These are phyloP conservation scores for Arctia plantaginis DNA, from an alignment of 2,888 invertebrate species.

Conservation along the genomic window DNA sequence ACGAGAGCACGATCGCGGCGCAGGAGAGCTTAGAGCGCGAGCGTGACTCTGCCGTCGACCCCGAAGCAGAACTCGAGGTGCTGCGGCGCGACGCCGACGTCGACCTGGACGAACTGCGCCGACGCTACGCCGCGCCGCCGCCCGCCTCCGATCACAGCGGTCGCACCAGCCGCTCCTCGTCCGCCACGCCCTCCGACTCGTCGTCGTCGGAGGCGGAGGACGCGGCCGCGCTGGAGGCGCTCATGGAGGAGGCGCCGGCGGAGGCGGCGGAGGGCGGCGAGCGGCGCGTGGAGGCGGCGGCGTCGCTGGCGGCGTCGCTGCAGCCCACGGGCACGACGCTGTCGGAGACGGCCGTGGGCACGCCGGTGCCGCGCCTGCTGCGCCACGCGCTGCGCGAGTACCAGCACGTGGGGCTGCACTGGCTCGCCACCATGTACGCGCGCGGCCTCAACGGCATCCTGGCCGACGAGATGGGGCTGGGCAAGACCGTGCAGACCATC, in stretches of 20 bases:
- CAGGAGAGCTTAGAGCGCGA: constrained; percentile 89
- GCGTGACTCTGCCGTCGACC: constrained; percentile 85
- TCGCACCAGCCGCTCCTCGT: constrained; percentile 93
- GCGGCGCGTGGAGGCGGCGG: constrained; percentile 95
- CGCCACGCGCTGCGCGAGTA: constrained; percentile 97
- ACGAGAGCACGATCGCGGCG: constrained; percentile 77
- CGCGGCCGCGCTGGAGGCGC: constrained; percentile 59
- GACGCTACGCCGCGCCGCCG: constrained; percentile 92
- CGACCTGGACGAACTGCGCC: constrained; percentile 91
- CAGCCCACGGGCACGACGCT: constrained; percentile 99
- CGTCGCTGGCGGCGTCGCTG: constrained; percentile 97
- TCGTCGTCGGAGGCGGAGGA: constrained; percentile 52
- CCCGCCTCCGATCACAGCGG: constrained; percentile 92
- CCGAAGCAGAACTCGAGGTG: constrained; percentile 93
- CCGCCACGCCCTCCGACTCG: constrained; percentile 40
- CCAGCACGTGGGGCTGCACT: constrained; percentile 98
- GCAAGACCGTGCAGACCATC: constrained; percentile 99
- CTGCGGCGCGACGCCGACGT: constrained; percentile 89
- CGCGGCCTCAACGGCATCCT: constrained; percentile 98
- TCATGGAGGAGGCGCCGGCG: constrained; percentile 50
- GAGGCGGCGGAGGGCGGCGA: constrained; percentile 73
- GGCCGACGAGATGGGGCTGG: constrained; percentile 98
- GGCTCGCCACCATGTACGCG: constrained; percentile 98
- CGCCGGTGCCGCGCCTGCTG: constrained; percentile 96
- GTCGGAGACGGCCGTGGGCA: constrained; percentile 96